Percentiles rank a stretch among this genome's conserved stretches.
These are phyloP conservation scores for Cassiopea andromeda DNA, from an alignment of 30 jellyfish, hydroid and myxozoan genomes.

Conservation along the genomic window DNA sequence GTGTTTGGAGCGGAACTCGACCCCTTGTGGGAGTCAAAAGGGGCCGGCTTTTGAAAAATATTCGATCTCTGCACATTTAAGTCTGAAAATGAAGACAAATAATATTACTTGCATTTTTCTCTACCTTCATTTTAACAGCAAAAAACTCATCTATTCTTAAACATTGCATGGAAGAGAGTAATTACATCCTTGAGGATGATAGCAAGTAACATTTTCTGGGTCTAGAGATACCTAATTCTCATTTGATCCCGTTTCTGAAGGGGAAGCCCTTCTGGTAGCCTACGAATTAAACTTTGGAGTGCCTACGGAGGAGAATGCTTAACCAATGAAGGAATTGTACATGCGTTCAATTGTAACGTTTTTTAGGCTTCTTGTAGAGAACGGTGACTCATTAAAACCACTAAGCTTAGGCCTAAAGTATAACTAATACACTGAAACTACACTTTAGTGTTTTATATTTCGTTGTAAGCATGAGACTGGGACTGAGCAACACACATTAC, in stretches of 20 bases:
- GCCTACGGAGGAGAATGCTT: too few species aligned
- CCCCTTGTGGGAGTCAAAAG: constrained; percentile 48
- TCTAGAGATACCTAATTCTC: too few species aligned
- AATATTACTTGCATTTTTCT: too few species aligned
- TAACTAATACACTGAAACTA: not conserved
- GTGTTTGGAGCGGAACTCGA: constrained; percentile 35
- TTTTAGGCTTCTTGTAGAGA: too few species aligned
- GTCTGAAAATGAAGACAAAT: not conserved
- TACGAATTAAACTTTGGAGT: too few species aligned
- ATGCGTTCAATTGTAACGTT: too few species aligned
- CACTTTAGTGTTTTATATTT: not conserved
- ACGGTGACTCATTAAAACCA: too few species aligned
- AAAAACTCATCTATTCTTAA: not conserved
- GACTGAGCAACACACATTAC: not conserved
- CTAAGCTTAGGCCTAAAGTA: not conserved
- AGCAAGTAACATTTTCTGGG: too few species aligned
- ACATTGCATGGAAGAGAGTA: not conserved
- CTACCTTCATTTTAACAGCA: not conserved
- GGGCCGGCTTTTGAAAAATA: constrained; percentile 50
- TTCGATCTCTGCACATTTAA: constrained; percentile 35
- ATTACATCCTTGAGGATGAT: too few species aligned
- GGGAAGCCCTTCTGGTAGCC: too few species aligned
- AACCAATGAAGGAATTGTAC: too few species aligned
- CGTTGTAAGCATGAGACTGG: not conserved
- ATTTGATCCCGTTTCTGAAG: too few species aligned